Evolutionary conservation across 2,888 invertebrate genomes (phyloP).

Genomic region (Hydraecia micacea): DNA sequence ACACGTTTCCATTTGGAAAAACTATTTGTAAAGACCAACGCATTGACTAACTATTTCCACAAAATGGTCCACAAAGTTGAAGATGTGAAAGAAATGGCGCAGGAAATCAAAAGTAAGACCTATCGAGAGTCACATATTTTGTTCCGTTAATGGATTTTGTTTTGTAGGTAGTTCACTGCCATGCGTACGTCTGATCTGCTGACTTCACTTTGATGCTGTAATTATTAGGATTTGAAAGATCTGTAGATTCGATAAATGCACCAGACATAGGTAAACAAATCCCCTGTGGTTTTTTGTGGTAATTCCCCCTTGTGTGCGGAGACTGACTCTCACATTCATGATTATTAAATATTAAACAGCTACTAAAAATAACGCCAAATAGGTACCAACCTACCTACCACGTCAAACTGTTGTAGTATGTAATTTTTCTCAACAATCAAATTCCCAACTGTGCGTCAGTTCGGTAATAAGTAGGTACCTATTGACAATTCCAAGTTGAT

Average conservation of each 20-base stretch:
- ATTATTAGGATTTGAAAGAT: neutral
- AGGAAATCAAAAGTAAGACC: conserved; percentile 22
- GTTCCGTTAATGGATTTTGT: neutral
- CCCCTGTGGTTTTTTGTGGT: neutral
- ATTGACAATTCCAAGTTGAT: neutral
- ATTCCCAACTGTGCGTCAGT: neutral
- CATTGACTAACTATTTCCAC: conserved; percentile 31
- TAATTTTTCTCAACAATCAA: neutral
- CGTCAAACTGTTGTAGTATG: neutral
- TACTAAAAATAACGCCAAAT: neutral
- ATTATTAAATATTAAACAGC: neutral
- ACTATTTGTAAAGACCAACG: conserved; percentile 37
- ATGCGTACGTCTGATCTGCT: neutral
- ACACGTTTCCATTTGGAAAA: conserved; percentile 22
- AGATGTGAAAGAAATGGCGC: neutral
- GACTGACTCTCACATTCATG: neutral
- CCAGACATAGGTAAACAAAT: neutral
- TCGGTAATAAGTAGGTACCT: neutral
- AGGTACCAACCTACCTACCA: neutral
- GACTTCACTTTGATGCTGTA: neutral
- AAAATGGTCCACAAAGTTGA: conserved; percentile 20
- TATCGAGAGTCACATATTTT: neutral
- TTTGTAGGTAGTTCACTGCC: neutral
- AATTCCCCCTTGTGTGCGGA: neutral
- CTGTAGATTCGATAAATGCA: too few species aligned